Base-by-base conservation (phyloP, 2,113 vertebrate species). In the Cyrtonyx montezumae region DNA sequence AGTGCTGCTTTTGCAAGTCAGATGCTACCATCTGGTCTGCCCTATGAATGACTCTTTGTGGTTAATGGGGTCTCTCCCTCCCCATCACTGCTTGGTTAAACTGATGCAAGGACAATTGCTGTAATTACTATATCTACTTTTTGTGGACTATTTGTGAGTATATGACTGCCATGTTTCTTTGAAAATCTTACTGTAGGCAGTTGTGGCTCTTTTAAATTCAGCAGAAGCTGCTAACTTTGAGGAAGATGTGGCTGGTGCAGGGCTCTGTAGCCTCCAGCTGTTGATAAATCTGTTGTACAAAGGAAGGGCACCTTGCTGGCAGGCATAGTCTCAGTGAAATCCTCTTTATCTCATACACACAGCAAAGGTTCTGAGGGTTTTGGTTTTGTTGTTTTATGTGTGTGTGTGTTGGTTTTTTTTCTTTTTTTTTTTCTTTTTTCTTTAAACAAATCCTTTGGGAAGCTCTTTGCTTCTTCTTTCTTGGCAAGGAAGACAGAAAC, bases 251-350 rank as follows among this genome's bases (percentile, higher is more conserved):
- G 40, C 11, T 69, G 16, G 3, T 45, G n/a, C 34, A 56, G 40
- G 13, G 43, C 67, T 4, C 51, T 79, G 45, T 70, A 46, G 37
- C 9, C 21, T 81, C 66, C 45, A 86, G 34, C 37, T 82, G 26
- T 37, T 87, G 69, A 46, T 51, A 74, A 81, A 55, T 8, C 36
- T 76, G 30, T 89, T 71, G 37, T 25, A 34, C 62, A 81, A 18
- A 16, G 42, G n/a, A 55, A 87, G 56, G 58, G 42, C 66, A 81
- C 14, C 58, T 87, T 87, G 53, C 70, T 91, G 79, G 37, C 76
- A 42, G 40, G 18, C 70, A 75, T 15, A 73, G 30, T 71, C 51
- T 58, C 45, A 43, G 6, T 81, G 19, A 71, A 88, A 73, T 76
- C 30, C 61, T 59, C 30, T 89, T 61, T 67, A 65, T 87, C 59